Conservation (phyloP, 2,797 vertebrate species). For the Nothura maculosa region DNA sequence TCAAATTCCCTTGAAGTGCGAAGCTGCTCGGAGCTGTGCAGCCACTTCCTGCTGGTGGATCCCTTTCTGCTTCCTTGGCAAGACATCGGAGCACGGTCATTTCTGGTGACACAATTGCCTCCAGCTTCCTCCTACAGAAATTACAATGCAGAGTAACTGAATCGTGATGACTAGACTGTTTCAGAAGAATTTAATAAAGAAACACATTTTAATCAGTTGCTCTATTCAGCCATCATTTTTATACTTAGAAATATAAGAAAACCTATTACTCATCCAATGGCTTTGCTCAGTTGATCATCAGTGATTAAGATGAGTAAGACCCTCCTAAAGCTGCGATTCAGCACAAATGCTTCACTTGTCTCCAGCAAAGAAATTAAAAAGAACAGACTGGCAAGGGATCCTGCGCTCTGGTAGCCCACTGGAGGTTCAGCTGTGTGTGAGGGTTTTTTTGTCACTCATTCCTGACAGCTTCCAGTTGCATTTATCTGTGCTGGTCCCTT, state of each 20-base stretch:
- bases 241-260: constrained; percentile 31
- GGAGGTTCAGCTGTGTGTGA: neutral
- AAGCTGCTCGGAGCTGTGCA: neutral
- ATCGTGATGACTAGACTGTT: constrained; percentile 44
- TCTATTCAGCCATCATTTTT: constrained; percentile 42
- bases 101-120: constrained; percentile 38
- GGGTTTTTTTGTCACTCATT: constrained; percentile 31
- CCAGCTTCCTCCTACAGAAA: constrained; percentile 10
- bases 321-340: constrained; percentile 39
- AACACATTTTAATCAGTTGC: constrained; percentile 13
- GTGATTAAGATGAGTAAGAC: constrained; percentile 46
- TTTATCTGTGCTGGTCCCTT: neutral
- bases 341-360: constrained; percentile 38
- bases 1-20: neutral
- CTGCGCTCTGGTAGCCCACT: neutral
- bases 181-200: constrained; percentile 58
- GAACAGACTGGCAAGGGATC: constrained; percentile 37
- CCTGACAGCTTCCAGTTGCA: constrained; percentile 52
- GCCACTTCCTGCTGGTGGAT: neutral
- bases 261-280: constrained; percentile 25
- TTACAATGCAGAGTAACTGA: constrained; percentile 29
- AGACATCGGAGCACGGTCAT: neutral
- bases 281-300: constrained; percentile 47
- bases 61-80: neutral
- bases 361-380: neutral